A percentile compares a stretch with the other conserved stretches of the same genome.
These are phyloP conservation scores for Pyralis farinalis DNA, from an alignment of 2,888 invertebrate species.

Conservation along the genomic window DNA sequence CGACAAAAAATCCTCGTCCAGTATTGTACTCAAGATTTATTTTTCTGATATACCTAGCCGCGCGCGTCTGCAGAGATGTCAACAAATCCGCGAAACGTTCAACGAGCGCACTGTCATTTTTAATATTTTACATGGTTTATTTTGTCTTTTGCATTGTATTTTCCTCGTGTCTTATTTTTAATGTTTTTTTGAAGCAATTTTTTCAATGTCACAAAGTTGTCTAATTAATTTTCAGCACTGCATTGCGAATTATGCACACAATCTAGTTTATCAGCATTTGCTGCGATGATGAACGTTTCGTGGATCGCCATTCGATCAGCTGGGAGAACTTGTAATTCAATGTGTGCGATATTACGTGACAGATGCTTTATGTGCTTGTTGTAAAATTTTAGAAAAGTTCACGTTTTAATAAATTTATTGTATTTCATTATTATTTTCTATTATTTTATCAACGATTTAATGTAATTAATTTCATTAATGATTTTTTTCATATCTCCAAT, in stretches of 20 bases:
- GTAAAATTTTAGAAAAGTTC: slow-evolving; percentile 30
- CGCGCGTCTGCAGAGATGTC: slow-evolving; percentile 36
- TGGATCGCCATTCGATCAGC: slow-evolving; percentile 50
- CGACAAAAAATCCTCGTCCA: slow-evolving; percentile 19
- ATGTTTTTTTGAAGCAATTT: background rate
- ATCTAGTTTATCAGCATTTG: background rate
- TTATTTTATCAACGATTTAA: slow-evolving; percentile 1
- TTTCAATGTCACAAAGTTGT: background rate
- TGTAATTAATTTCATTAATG: slow-evolving; percentile 2
- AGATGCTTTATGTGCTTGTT: slow-evolving; percentile 36
- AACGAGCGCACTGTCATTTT: slow-evolving; percentile 23
- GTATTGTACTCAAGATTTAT: background rate
- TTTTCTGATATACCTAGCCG: slow-evolving; percentile 55
- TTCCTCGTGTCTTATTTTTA: too few species aligned
- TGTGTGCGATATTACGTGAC: slow-evolving; percentile 38
- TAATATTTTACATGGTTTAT: slow-evolving; percentile 7
- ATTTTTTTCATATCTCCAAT: slow-evolving; percentile 8
- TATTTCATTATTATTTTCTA: slow-evolving; percentile 8
- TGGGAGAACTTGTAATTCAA: slow-evolving; percentile 43
- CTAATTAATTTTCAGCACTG: background rate
- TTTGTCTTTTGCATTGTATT: slow-evolving; percentile 9
- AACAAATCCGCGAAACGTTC: slow-evolving; percentile 64
- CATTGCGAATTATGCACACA: background rate
- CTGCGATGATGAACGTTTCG: slow-evolving; percentile 49
- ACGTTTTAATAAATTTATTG: slow-evolving; percentile 2